Evolutionary conservation across 2,113 vertebrate species (phyloP), one percentile per base, ranked within the genome.

Genomic region (Myiozetetes cayanensis): DNA sequence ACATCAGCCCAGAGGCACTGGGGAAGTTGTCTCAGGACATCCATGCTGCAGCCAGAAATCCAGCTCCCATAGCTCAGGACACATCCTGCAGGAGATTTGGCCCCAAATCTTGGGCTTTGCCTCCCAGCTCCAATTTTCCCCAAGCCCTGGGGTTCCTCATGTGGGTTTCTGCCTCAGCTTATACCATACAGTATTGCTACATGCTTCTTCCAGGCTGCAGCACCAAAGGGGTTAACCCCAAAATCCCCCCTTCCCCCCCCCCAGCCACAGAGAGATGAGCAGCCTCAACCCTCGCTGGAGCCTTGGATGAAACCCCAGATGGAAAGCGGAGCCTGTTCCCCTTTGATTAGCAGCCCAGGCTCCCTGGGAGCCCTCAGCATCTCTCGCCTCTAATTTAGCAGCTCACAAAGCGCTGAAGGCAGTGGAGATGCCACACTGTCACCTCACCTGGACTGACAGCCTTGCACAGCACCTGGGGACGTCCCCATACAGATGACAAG

Each of bases 291-390:
- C 74, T 59, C 12, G 1, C 31, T 23, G 66, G 35, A 72, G 70
- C 56, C 44, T 61, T 75, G 10, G 16, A 20, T 80, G 47, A 92
- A 75, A n/a, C 12, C 56, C 27, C 41, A 87, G 66, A 46, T 58
- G 80, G 58, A 87, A 90, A 81, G 78, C 5, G 0, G 61, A 74
- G 79, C 43, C 31, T 50, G 65, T 16, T 89, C 63, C 58, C 67
- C 85, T 96, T 87, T 83, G 87, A 94, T 95, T 47, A 96, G 71
- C 79, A 96, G 67, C 59, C 27, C 11, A 74, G 59, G 35, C 63
- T 95, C 80, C 85, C 76, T 1, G 8, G 70, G 89, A 87, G 43
- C 66, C 53, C 70, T 72, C 74, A 49, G 84, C 84, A 47, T 61
- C 56, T 47, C 85, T 75, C 2, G 0, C 53, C 56, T 88, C 47